A percentile compares a stretch with the other conserved stretches of the same genome.
Conservation (phyloP, 2,113 vertebrate species). For the Climacteris rufus region DNA sequence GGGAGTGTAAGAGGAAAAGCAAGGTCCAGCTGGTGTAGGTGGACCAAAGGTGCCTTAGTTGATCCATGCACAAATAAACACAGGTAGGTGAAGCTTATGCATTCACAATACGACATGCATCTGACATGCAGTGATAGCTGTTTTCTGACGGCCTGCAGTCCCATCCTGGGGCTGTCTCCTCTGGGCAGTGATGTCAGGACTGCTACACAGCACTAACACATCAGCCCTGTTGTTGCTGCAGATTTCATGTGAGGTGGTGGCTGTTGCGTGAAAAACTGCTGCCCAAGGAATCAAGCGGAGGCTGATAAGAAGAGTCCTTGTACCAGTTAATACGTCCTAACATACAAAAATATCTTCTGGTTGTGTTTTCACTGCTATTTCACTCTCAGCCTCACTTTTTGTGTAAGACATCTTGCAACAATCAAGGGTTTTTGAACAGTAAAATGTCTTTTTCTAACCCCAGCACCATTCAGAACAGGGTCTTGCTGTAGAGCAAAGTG, state of each 20-base stretch:
- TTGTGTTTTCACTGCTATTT: not conserved
- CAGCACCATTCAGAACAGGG: not conserved
- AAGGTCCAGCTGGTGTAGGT: not conserved
- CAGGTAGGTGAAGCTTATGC: not conserved
- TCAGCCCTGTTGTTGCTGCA: not conserved
- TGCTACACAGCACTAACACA: not conserved
- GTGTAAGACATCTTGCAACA: not conserved
- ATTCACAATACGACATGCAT: not conserved
- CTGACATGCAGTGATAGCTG: not conserved
- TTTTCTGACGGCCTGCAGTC: not conserved
- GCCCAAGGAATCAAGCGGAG: not conserved
- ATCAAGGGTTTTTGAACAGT: not conserved
- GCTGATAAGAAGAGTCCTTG: not conserved
- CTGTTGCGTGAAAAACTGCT: not conserved
- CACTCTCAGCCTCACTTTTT: not conserved
- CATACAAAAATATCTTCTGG: not conserved
- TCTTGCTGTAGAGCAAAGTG: accelerated
- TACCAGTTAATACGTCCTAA: not conserved
- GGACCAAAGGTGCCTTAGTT: not conserved
- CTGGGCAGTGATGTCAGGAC: accelerated
- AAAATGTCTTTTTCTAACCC: not conserved
- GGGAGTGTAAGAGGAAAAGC: not conserved
- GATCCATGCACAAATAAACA: not conserved
- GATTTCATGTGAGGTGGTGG: not conserved
- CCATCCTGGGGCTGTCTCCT: not conserved